Evolutionary conservation across 2,797 vertebrate genomes (phyloP).

Genomic region (Chelon labrosus): DNA sequence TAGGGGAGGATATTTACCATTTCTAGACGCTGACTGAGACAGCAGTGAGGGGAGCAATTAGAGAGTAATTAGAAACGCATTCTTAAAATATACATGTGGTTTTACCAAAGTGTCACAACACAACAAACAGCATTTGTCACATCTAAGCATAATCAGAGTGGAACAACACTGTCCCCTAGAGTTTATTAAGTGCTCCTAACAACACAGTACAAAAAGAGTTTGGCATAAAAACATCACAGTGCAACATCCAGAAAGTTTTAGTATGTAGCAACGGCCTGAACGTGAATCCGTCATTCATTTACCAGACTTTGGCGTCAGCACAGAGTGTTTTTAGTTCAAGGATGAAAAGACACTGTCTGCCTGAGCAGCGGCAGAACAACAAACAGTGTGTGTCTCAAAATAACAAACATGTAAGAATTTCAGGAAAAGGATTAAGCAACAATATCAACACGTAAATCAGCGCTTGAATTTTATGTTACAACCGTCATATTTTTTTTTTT

Average conservation of each 20-base stretch:
- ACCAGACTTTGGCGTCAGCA: slow-evolving; percentile 9
- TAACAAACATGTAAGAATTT: neutral
- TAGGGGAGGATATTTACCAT: slow-evolving; percentile 12
- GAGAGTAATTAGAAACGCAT: slow-evolving; percentile 13
- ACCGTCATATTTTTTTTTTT: slow-evolving; percentile 16
- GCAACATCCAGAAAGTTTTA: neutral
- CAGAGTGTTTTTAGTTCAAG: slow-evolving; percentile 35
- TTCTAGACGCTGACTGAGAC: slow-evolving; percentile 15
- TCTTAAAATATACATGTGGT: slow-evolving; percentile 9
- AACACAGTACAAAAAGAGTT: neutral
- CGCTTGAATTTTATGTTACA: neutral
- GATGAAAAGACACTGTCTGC: neutral
- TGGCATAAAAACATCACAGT: neutral
- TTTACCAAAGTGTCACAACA: slow-evolving; percentile 34
- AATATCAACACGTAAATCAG: neutral
- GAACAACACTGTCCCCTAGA: slow-evolving; percentile 63
- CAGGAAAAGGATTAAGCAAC: no score
- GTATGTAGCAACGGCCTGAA: neutral
- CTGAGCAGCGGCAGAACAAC: neutral
- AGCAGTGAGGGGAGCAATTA: slow-evolving; percentile 22
- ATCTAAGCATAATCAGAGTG: slow-evolving; percentile 26
- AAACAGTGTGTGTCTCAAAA: neutral
- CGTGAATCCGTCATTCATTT: slow-evolving; percentile 16
- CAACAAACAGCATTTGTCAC: slow-evolving; percentile 28
- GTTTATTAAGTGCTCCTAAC: slow-evolving; percentile 23